phyloP scores from a whole-genome alignment of 2,888 invertebrate genomes.

The Rutpela maculata region DNA sequence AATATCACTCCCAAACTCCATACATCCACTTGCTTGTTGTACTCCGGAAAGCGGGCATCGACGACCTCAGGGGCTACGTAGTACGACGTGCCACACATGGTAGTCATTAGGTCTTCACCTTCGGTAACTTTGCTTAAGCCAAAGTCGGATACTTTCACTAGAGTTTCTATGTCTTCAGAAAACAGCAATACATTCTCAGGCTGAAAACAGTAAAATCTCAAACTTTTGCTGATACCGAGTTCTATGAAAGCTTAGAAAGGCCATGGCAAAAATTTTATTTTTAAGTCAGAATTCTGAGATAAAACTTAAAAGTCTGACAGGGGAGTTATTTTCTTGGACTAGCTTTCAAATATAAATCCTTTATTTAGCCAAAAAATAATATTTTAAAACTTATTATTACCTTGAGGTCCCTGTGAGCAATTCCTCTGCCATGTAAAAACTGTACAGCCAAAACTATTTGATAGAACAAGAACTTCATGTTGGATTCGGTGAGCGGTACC shows the following conservation, averaged over 20 bases:
- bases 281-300: too few relatives aligned
- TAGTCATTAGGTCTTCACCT: constrained; percentile 86
- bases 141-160: constrained; percentile 91
- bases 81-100: constrained; percentile 92
- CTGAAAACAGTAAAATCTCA: constrained; percentile 72
- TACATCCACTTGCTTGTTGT: constrained; percentile 88
- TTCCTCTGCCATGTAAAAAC: constrained; percentile 87
- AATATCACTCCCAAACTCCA: constrained; percentile 96
- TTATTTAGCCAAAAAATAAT: too few relatives aligned
- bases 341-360: too few relatives aligned
- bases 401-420: constrained; percentile 86
- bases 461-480: constrained; percentile 86
- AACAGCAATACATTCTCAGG: constrained; percentile 86
- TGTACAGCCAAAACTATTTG: constrained; percentile 90
- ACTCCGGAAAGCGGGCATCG: constrained; percentile 74
- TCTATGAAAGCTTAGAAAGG: too few relatives aligned
- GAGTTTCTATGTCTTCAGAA: constrained; percentile 76
- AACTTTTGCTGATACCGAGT: not conserved
- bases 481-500: constrained; percentile 79
- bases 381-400: constrained; percentile 70
- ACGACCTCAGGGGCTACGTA: constrained; percentile 95
- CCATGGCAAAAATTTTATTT: too few relatives aligned
- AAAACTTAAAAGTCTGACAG: too few relatives aligned
- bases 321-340: too few relatives aligned
- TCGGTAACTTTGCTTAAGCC: constrained; percentile 92